Evolutionary conservation across 1,140 invertebrate genomes (phyloP).

Genomic region (Aphelenchoides besseyi): DNA sequence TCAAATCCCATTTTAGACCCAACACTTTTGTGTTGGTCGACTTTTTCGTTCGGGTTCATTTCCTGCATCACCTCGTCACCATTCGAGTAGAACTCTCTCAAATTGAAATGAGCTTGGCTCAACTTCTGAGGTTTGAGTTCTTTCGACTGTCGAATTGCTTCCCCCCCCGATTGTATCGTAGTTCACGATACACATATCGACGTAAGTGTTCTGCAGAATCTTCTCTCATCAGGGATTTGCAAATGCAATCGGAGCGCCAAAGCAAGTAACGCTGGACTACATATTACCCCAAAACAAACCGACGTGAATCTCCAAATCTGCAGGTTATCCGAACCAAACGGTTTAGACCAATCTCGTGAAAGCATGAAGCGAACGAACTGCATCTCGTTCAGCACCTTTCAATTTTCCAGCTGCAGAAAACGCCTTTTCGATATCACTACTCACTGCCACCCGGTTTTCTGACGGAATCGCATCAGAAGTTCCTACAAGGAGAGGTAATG

Average conservation of each 20-base stretch:
- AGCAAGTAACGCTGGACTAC: slow-evolving; percentile 28
- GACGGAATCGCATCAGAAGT: too few species aligned
- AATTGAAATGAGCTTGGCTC: slow-evolving; percentile 17
- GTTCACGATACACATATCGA: slow-evolving; percentile 26
- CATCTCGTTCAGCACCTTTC: neutral
- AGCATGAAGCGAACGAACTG: slow-evolving; percentile 19
- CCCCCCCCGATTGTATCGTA: neutral
- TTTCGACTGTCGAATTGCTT: neutral
- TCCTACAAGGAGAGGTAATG: slow-evolving; percentile 9
- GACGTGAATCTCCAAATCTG: slow-evolving; percentile 17
- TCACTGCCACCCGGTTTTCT: slow-evolving; percentile 20
- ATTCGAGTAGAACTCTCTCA: slow-evolving; percentile 32
- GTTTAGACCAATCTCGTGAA: slow-evolving; percentile 11
- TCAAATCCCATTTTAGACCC: slow-evolving; percentile 19
- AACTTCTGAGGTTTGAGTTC: slow-evolving; percentile 28
- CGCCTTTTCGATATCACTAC: slow-evolving; percentile 22
- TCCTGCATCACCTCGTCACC: slow-evolving; percentile 14
- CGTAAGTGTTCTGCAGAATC: slow-evolving; percentile 27
- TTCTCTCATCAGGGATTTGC: neutral
- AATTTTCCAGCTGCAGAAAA: slow-evolving; percentile 21
- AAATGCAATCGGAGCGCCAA: slow-evolving; percentile 23
- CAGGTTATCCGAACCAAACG: neutral
- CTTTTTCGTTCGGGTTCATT: neutral
- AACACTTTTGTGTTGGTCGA: slow-evolving; percentile 9
- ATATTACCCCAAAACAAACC: slow-evolving; percentile 28